Base-by-base conservation (phyloP, 2,113 vertebrate genomes). In the Leptobrachium leishanense region DNA sequence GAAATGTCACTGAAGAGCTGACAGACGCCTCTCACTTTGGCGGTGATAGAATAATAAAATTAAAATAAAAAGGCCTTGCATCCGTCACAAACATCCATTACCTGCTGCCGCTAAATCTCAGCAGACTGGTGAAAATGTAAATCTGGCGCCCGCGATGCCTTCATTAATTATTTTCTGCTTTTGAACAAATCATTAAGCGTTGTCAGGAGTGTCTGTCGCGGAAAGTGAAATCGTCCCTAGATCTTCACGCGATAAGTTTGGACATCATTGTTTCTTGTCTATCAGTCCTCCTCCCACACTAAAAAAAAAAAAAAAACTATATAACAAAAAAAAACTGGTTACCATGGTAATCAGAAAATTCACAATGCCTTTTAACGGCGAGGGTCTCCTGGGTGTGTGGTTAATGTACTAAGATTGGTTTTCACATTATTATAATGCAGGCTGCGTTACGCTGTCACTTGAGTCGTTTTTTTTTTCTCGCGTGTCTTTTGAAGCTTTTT, bases 121-220 rank as follows among this genome's bases (percentile, higher is more conserved):
- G 2, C 46, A 79, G 77, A 66, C 68, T 59, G 77, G 6, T 6
- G 10, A 12, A 64, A n/a, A 79, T 73, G 62, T 54, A 55, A 79
- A 79, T 79, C 15, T 43, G 15, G n/a, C 71, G 42, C 62, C 77
- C 67, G 77, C 57, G 31, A 71, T 54, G 62, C 59, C 43, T 66
- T 73, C 39, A 66, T 67, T 79, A 72, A 79, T 79, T 55, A 66
- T 72, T 54, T 65, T 2, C 15, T 0, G 15, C 43, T 43, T 77
- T 77, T 70, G 76, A 78, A 42, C 55, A 53, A 42, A 53, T 57
- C 76, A 72, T 72, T 79, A 72, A 68, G 20, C 3, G 76, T 62
- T 72, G 76, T 64, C 77, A 70, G 20, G n/a, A 62, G 8, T 2
- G 20, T 2, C 75, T 77, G 75, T 41, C 76, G 73, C 55, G 41